Conservation (phyloP, 2,797 vertebrate species). For the Eulemur mongoz region DNA sequence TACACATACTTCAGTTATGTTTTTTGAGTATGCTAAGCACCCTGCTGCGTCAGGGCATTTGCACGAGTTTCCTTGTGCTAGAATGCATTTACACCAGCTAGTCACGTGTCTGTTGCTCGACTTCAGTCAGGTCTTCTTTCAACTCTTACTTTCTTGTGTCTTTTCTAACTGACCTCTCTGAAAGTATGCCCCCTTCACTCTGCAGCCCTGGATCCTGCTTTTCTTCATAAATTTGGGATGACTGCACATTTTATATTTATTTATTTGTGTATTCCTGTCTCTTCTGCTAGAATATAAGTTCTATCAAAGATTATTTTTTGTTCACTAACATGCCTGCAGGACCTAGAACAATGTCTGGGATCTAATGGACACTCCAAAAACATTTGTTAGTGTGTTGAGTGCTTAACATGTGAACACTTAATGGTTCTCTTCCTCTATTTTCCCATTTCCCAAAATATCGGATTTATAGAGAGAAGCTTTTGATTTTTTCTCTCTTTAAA, state of each 20-base stretch:
- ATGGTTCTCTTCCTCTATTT: neutral
- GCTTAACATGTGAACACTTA: neutral
- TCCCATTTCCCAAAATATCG: neutral
- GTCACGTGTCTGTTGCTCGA: neutral
- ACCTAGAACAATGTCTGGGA: neutral
- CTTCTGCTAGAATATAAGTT: neutral
- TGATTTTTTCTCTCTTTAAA: neutral
- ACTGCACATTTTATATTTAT: neutral
- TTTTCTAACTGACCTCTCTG: neutral
- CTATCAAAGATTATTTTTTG: neutral
- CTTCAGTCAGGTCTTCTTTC: neutral
- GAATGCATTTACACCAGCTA: neutral
- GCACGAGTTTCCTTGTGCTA: neutral
- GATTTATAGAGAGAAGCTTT: neutral
- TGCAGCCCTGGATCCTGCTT: neutral
- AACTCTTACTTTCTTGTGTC: neutral
- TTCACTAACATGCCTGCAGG: neutral
- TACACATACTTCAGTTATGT: neutral
- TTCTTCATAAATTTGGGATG: neutral
- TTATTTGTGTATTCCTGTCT: neutral
- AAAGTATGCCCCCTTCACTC: neutral
- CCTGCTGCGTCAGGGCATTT: neutral
- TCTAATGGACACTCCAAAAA: neutral
- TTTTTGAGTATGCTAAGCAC: neutral
- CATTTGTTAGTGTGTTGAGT: neutral